These are phyloP conservation scores for Heliconius ismenius DNA, from an alignment of 2,888 invertebrate species.

Conservation along the genomic window DNA sequence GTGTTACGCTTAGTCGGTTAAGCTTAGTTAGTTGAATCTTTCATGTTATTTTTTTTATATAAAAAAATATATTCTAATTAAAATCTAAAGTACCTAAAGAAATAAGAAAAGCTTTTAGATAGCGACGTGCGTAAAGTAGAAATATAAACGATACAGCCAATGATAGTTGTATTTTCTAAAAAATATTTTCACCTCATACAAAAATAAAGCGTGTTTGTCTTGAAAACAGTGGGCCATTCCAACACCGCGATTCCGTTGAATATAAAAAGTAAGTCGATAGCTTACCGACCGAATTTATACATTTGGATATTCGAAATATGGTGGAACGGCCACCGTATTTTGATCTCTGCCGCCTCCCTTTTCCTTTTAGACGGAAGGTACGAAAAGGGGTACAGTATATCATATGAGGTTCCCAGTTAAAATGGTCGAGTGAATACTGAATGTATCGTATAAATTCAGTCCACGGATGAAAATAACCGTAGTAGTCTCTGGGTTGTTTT, in stretches of 20 bases:
- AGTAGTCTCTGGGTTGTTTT: conserved; percentile 79
- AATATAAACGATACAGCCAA: conserved; percentile 41
- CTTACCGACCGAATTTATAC: conserved; percentile 80
- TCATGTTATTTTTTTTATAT: background rate
- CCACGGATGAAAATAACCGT: conserved; percentile 80
- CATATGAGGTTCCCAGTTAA: conserved; percentile 54
- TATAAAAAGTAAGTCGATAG: conserved; percentile 82
- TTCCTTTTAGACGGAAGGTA: conserved; percentile 2
- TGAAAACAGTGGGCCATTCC: conserved; percentile 77
- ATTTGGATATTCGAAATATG: conserved; percentile 81
- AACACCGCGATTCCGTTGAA: conserved; percentile 72
- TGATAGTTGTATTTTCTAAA: conserved; percentile 44
- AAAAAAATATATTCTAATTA: conserved; percentile 3
- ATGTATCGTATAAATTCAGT: conserved; percentile 80
- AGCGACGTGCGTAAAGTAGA: conserved; percentile 25
- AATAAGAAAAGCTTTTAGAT: conserved; percentile 26
- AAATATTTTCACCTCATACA: conserved; percentile 47
- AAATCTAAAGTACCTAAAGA: background rate
- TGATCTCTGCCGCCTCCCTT: conserved; percentile 49
- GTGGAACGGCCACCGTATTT: conserved; percentile 55
- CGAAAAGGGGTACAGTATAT: conserved; percentile 37
- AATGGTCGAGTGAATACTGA: conserved; percentile 67
- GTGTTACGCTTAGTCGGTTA: too few species aligned
- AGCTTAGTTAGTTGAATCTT: background rate
- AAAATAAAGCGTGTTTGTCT: conserved; percentile 69